These are phyloP conservation scores for Harpagifer antarcticus DNA, from an alignment of 2,797 vertebrate species.

Conservation along the genomic window DNA sequence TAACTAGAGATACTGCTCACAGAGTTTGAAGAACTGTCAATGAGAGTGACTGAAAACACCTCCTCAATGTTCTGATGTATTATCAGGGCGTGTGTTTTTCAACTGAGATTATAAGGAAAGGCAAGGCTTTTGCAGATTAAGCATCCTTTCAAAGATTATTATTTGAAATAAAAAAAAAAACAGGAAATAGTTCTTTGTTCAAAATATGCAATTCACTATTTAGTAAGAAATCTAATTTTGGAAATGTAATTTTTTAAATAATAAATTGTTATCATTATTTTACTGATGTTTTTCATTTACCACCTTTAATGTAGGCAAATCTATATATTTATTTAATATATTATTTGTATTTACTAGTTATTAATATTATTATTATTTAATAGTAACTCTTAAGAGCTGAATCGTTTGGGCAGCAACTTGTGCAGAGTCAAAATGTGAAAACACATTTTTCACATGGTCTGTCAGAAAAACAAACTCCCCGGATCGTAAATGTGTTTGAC, in stretches of 20 bases:
- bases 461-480: conserved; percentile 49
- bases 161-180: background rate
- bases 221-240: background rate
- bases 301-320: background rate
- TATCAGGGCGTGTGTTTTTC: background rate
- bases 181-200: background rate
- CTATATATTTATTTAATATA: conserved; percentile 2
- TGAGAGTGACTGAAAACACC: conserved; percentile 15
- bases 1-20: background rate
- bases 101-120: background rate
- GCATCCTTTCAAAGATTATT: background rate
- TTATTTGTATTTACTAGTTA: background rate
- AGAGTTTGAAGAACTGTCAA: conserved; percentile 25
- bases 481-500: conserved; percentile 62
- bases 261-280: conserved; percentile 1
- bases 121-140: background rate
- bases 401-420: conserved; percentile 19
- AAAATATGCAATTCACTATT: background rate
- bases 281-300: background rate
- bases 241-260: no score
- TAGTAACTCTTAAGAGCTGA: conserved; percentile 2
- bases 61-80: conserved; percentile 16
- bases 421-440: conserved; percentile 48
- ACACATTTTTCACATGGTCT: conserved; percentile 34
- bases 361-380: background rate